phyloP scores from a whole-genome alignment of 2,888 invertebrate species.

The Ellobium chinense region DNA sequence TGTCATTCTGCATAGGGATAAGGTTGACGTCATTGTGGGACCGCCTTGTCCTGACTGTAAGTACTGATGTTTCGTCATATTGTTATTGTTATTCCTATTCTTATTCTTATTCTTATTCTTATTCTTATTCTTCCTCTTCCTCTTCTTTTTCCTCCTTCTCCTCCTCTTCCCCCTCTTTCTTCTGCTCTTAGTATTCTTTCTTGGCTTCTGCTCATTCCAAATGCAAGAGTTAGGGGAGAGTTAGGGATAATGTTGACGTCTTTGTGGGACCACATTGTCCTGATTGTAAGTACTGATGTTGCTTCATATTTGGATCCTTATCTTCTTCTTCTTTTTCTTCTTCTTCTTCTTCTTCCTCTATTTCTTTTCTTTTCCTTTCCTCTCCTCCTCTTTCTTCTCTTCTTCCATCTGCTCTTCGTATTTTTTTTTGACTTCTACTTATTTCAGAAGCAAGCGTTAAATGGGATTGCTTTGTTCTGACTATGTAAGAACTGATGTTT shows the following conservation, averaged over 20 bases:
- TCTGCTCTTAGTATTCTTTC: neutral
- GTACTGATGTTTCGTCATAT: neutral
- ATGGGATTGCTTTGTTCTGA: too few relatives aligned
- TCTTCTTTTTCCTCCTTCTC: slow-evolving; percentile 14
- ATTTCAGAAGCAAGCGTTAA: too few relatives aligned
- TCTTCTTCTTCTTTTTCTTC: slow-evolving; percentile 1
- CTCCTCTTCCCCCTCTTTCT: neutral
- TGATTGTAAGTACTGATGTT: too few relatives aligned
- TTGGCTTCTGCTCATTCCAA: too few relatives aligned
- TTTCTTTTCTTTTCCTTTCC: neutral
- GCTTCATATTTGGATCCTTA: too few relatives aligned
- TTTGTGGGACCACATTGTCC: too few relatives aligned
- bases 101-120: neutral
- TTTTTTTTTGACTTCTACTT: neutral
- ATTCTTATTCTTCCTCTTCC: neutral
- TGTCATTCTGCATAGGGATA: neutral
- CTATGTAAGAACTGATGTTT: too few relatives aligned
- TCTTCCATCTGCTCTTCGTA: neutral
- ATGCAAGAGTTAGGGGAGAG: too few relatives aligned
- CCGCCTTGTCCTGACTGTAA: slow-evolving; percentile 30
- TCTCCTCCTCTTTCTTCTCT: too few relatives aligned
- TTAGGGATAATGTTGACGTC: neutral
- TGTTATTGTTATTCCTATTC: neutral
- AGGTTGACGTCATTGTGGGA: slow-evolving; percentile 22
- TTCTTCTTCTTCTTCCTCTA: neutral